A percentile compares a stretch with the other conserved stretches of the same genome.
Conservation (phyloP, 2,888 invertebrate genomes). For the Drosophila borborema region DNA sequence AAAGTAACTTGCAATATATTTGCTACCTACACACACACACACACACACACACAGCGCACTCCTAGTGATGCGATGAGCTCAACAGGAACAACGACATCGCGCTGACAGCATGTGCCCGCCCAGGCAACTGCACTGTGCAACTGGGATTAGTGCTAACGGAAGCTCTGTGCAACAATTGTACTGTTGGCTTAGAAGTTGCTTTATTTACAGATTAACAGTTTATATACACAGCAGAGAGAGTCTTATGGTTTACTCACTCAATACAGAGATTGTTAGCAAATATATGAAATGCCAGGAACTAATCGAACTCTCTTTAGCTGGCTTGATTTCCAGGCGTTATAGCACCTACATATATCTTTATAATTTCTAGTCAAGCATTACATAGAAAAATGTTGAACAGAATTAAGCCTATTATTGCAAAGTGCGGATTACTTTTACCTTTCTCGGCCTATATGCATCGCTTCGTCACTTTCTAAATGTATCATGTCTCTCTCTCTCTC, state of each 20-base stretch:
- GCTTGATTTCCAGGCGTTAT: neutral
- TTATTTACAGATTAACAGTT: neutral
- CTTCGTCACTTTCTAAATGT: neutral
- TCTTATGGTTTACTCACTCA: neutral
- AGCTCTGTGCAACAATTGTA: neutral
- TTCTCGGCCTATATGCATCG: neutral
- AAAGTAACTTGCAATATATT: conserved; percentile 54
- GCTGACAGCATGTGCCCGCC: neutral
- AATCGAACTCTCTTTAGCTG: neutral
- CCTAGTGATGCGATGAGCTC: conserved; percentile 5
- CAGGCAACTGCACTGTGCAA: conserved; percentile 22
- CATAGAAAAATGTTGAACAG: neutral
- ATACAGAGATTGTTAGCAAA: neutral
- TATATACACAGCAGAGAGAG: neutral
- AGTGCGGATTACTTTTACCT: neutral
- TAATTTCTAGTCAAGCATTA: neutral
- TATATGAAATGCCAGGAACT: neutral
- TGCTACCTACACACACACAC: conserved; percentile 36
- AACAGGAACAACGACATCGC: conserved; percentile 9
- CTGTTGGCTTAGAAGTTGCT: neutral
- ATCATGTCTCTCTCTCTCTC: neutral
- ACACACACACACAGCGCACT: conserved; percentile 2
- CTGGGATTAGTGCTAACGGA: conserved; percentile 7
- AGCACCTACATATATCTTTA: neutral
- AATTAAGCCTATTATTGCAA: neutral